Base-by-base conservation (phyloP, 1,140 invertebrate species). In the Mylabris phalerata region DNA sequence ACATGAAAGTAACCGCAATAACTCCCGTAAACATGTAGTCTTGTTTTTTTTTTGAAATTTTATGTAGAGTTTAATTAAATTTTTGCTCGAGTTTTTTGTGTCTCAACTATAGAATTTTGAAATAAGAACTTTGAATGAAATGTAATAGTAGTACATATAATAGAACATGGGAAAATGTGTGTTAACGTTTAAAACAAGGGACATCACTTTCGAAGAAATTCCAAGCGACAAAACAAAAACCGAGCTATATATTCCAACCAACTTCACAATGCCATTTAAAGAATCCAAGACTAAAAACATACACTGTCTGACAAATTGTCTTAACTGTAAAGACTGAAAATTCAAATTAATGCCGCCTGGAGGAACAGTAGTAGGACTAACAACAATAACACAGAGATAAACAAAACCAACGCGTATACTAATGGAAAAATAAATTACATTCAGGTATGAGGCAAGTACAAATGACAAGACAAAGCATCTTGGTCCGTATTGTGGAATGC, bases 231-330 rank as follows among this genome's bases (percentile, higher is more conserved):
- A 45, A 9, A 44, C 52, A 55, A 55, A 55, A 55, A 55, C 52
- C 39, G 32, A 24, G 52, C 48, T 48, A 55, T 55, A 55, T 55
- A 55, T 55, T 55, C 7, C 52, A 55, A 44, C 52, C 52, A 55
- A 44, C 52, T 55, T 55, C 52, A 55, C 52, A 55, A 55, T 55
- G 45, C 52, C 52, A 55, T 55, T 55, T 55, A 55, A 55, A 55
- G 52, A 55, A 55, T 55, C 52, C 44, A 27, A 13, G 47, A 46
- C 45, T 55, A 55, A 55, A 32, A 55, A 47, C 52, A 55, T 55
- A 55, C 52, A 55, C 44, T 47, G 52, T 38, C 52, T 55, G 52
- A 55, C 52, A 55, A 55, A 55, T 55, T 55, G 52, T 55, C 52
- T 55, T 55, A 55, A 55, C 52, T 55, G 44, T 55, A 55, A 55